These are phyloP conservation scores for Ciconia stormi DNA, from an alignment of 2,113 vertebrate genomes.

Conservation along the genomic window DNA sequence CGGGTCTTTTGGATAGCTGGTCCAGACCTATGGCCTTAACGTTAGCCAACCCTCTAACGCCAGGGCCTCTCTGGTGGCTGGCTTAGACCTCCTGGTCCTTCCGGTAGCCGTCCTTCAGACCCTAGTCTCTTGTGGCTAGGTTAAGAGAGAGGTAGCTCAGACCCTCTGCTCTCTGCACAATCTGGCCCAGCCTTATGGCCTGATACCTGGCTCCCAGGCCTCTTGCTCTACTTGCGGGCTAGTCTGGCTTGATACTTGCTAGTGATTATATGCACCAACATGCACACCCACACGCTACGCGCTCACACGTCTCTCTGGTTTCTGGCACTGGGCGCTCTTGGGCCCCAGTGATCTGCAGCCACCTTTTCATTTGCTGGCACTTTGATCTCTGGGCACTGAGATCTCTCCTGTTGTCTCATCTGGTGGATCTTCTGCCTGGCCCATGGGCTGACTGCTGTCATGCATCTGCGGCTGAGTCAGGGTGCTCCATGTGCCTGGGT, in stretches of 20 bases:
- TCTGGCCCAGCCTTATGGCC: background rate
- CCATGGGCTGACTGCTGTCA: background rate
- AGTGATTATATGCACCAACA: background rate
- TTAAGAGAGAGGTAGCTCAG: background rate
- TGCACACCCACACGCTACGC: accelerated
- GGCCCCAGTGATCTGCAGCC: accelerated
- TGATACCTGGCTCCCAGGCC: background rate
- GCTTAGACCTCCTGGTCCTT: background rate
- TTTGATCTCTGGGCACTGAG: background rate
- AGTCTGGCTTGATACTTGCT: background rate
- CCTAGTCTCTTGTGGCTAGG: background rate
- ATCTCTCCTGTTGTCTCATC: background rate
- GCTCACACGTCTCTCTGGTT: accelerated
- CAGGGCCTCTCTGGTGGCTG: background rate
- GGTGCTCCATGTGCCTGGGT: background rate
- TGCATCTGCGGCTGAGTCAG: background rate
- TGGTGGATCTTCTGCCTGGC: background rate
- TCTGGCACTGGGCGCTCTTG: background rate
- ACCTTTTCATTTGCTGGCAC: background rate
- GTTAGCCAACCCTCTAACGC: background rate
- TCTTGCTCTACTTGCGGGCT: background rate
- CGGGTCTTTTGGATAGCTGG: background rate
- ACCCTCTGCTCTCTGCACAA: background rate
- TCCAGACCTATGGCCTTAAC: background rate
- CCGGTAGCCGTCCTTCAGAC: background rate